These are phyloP conservation scores for Drosophila bunnanda DNA, from an alignment of 2,888 invertebrate species.

Conservation along the genomic window DNA sequence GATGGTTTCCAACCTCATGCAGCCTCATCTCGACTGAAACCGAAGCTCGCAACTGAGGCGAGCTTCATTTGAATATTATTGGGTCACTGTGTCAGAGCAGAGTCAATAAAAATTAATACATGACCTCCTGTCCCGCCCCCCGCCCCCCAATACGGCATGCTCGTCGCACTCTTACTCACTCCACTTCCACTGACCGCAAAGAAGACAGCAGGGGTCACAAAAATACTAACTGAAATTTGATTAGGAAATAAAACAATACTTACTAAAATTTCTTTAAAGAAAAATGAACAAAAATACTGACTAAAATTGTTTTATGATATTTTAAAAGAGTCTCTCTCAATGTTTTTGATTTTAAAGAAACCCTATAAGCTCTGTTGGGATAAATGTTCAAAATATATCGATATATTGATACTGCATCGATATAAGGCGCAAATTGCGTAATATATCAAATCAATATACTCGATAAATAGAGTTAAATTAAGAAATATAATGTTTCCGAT, in stretches of 20 bases:
- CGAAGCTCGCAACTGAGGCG: conserved; percentile 9
- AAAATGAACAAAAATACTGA: too few species aligned
- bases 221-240: not conserved
- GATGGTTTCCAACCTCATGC: conserved; percentile 17
- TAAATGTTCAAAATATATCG: not conserved
- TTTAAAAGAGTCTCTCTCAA: not conserved
- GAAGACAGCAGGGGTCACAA: not conserved
- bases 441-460: not conserved
- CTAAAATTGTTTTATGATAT: not conserved
- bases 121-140: conserved; percentile 12
- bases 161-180: conserved; percentile 14
- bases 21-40: not conserved
- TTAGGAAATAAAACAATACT: too few species aligned
- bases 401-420: not conserved
- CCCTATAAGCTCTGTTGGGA: not conserved
- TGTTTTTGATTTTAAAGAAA: not conserved
- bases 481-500: too few species aligned
- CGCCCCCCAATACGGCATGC: not conserved
- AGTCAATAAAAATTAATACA: conserved; percentile 53
- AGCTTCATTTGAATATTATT: conserved; percentile 60
- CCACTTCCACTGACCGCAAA: conserved; percentile 6
- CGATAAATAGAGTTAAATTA: too few species aligned
- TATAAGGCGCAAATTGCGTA: not conserved
- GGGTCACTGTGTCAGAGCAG: conserved; percentile 63
- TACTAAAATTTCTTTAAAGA: too few species aligned